These are phyloP conservation scores for Pheosia tremula DNA, from an alignment of 2,888 invertebrate species.

Conservation along the genomic window DNA sequence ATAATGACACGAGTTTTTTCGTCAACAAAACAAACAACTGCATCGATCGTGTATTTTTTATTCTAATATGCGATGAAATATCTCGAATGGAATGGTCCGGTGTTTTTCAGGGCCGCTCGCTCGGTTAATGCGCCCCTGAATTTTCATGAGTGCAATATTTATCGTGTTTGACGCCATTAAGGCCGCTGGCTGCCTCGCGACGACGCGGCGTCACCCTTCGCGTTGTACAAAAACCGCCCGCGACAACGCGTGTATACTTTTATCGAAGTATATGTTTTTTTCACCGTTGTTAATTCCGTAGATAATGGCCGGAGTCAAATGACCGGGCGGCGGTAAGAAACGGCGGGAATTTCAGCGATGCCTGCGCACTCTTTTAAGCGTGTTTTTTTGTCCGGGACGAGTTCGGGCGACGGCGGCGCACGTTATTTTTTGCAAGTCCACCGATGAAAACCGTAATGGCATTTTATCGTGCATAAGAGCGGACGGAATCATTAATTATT, in stretches of 20 bases:
- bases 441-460: constrained; percentile 84
- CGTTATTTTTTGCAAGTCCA: constrained; percentile 74
- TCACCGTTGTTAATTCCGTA: constrained; percentile 77
- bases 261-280: constrained; percentile 77
- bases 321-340: constrained; percentile 77
- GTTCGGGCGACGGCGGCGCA: constrained; percentile 74
- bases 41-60: constrained; percentile 55
- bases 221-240: constrained; percentile 72
- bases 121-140: constrained; percentile 67
- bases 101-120: constrained; percentile 57
- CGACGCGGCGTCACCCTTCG: constrained; percentile 61
- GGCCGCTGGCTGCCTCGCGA: constrained; percentile 55
- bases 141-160: constrained; percentile 79
- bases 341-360: constrained; percentile 81
- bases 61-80: constrained; percentile 62
- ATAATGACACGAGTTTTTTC: constrained; percentile 64
- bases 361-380: constrained; percentile 78
- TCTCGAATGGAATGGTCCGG: constrained; percentile 56
- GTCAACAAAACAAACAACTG: constrained; percentile 54
- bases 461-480: constrained; percentile 84
- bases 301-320: constrained; percentile 83
- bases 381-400: constrained; percentile 70
- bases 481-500: constrained; percentile 83
- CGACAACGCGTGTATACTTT: constrained; percentile 73
- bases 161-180: constrained; percentile 71